Base-by-base conservation (phyloP, 1,140 invertebrate genomes). In the Drosophila ananassae region DNA sequence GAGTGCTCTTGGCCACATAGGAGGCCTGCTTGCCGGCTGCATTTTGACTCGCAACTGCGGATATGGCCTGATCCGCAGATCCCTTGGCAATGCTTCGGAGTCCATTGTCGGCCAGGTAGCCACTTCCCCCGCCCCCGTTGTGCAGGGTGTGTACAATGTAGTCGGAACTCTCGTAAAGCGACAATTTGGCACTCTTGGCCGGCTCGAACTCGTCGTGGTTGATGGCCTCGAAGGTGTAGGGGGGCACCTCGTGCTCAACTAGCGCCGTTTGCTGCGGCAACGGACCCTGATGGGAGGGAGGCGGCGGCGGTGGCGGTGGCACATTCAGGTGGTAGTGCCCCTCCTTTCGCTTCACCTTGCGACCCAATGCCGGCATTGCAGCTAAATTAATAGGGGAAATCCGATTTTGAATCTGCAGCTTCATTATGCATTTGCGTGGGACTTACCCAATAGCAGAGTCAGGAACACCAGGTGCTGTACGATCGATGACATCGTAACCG, bases 41-140 rank as follows among this genome's bases (percentile, higher is more conserved):
- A 25, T 93, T 93, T 62, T 92, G 91, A 17, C 77, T 91, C 17
- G 80, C 87, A 2, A 94, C 90, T 1, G 93, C 93, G 0, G 92
- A 93, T 37, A 93, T 89, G 1, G 96, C 96, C 77, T 95, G 94
- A 82, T 96, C 95, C 1, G 95, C 95, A 0, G 95, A 96, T 2
- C 95, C 95, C 64, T 94, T 94, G 1, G 94, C 94, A 50, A 94
- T 94, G 60, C 85, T 91, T 17, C 90, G 79, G 8, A 85, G 90
- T 90, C 59, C 93, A 89, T 80, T 93, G 80, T 72, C 93, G 63
- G 73, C 66, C 13, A 87, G 63, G n/a, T 61, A 90, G 1, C 64
- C 54, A 2, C 66, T 41, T 5, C 44, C 44, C 7, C 39, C 41
- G 13, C 39, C 24, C n/a, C 47, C 47, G 21, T 37, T 32, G 32